Base-by-base conservation (phyloP, 2,888 invertebrate species). In the Meloe dianella region DNA sequence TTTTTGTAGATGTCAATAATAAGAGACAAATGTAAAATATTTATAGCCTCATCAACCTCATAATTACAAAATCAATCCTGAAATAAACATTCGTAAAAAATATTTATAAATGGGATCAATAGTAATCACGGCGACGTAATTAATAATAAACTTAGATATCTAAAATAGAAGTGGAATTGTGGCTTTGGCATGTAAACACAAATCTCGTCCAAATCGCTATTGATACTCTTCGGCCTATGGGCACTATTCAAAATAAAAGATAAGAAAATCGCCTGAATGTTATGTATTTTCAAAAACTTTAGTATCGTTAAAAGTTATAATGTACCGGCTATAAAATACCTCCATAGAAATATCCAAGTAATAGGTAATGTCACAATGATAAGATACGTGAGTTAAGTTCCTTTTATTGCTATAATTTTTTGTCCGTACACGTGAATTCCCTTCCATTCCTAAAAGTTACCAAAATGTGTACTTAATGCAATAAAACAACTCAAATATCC, bases 241-340 rank as follows among this genome's bases (percentile, higher is more conserved):
- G 38, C 38, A 38, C 38, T n/a, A 38, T 17, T n/a, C 41, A n/a
- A 32, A 32, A 32, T 17, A 41, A 41, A n/a, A 41, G 17, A 41
- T 41, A 41, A 41, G 41, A 41, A 41, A 41, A 41, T 41, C 10
- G 41, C n/a, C n/a, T n/a, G n/a, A n/a, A n/a, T 41, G 17, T 41
- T 10, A 41, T n/a, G n/a, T n/a, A 17, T 0, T n/a, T n/a, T n/a
- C 1, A 17, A n/a, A 17, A 41, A 41, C n/a, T 41, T 38, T 17
- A 17, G 8, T n/a, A n/a, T 6, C 41, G 10, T n/a, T n/a, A n/a
- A 41, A 41, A 41, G 17, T 41, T n/a, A n/a, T n/a, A n/a, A n/a
- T n/a, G n/a, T n/a, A n/a, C n/a, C n/a, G n/a, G n/a, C n/a, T n/a
- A n/a, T n/a, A n/a, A n/a, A n/a, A n/a, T n/a, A n/a, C 17, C n/a